These are phyloP conservation scores for Hydrophis major DNA, from an alignment of 2,797 vertebrate genomes.

Conservation along the genomic window DNA sequence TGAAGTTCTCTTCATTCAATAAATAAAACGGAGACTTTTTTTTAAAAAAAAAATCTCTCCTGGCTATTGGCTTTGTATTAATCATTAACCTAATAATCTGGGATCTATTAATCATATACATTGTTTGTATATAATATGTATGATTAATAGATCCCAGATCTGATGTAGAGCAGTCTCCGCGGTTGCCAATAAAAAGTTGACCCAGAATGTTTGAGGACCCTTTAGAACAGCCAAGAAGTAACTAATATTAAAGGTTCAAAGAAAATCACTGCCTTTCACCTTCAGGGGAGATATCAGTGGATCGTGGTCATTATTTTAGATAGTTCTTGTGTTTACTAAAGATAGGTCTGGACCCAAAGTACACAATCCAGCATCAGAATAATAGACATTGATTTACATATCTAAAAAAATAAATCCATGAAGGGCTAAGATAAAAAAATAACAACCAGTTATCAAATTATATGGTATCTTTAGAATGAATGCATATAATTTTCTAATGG, in stretches of 20 bases:
- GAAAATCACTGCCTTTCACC: neutral
- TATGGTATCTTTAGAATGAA: neutral
- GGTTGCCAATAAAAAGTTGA: neutral
- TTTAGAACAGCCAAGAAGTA: neutral
- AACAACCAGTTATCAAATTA: neutral
- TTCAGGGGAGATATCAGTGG: neutral
- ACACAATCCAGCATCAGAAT: neutral
- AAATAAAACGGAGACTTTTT: neutral
- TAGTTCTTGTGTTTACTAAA: neutral
- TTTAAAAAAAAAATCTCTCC: neutral
- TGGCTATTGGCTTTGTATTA: neutral
- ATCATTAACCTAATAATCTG: neutral
- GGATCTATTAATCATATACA: neutral
- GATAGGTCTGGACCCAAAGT: neutral
- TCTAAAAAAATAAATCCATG: neutral
- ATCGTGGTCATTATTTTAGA: neutral
- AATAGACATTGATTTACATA: neutral
- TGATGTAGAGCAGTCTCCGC: neutral
- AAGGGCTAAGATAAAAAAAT: neutral
- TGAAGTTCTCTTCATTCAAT: neutral
- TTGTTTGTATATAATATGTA: neutral
- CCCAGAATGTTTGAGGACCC: neutral
- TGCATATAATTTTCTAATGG: neutral
- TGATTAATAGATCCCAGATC: neutral
- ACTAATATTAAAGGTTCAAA: neutral